A percentile compares a stretch with the other conserved stretches of the same genome.
Conservation (phyloP, 2,797 vertebrate genomes). For the Sciurus carolinensis region DNA sequence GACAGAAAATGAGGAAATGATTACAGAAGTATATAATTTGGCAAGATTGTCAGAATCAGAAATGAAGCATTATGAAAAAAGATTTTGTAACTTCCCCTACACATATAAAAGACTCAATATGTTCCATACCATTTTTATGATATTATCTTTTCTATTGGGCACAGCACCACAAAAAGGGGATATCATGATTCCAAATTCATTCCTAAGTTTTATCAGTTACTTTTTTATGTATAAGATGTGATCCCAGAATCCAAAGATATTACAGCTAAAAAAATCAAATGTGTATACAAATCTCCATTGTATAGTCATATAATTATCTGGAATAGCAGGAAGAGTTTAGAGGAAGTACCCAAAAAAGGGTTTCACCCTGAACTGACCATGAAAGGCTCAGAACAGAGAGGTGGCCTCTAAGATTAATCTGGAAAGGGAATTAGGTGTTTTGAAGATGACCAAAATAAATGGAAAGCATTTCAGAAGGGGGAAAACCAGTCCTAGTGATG, state of each 20-base stretch:
- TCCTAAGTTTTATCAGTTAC: constrained; percentile 1
- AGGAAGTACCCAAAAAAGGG: neutral
- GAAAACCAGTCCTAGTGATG: neutral
- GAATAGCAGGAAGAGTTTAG: neutral
- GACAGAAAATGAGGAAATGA: neutral
- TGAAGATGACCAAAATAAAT: neutral
- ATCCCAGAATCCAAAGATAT: constrained; percentile 27
- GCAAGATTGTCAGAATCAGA: neutral
- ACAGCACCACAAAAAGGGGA: neutral
- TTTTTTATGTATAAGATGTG: neutral
- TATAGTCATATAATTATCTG: neutral
- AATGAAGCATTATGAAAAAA: neutral
- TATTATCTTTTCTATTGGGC: neutral
- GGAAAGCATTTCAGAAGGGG: neutral
- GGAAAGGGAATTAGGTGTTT: neutral
- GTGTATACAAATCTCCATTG: neutral
- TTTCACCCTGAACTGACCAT: neutral
- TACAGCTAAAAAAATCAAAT: neutral
- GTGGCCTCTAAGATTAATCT: neutral
- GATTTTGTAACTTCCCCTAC: neutral
- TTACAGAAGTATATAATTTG: neutral
- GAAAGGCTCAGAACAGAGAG: neutral
- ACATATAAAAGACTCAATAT: neutral
- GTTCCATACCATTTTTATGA: neutral
- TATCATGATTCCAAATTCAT: neutral